Evolutionary conservation across 2,797 vertebrate genomes (phyloP).

Genomic region (Enteromius paludinosus): DNA sequence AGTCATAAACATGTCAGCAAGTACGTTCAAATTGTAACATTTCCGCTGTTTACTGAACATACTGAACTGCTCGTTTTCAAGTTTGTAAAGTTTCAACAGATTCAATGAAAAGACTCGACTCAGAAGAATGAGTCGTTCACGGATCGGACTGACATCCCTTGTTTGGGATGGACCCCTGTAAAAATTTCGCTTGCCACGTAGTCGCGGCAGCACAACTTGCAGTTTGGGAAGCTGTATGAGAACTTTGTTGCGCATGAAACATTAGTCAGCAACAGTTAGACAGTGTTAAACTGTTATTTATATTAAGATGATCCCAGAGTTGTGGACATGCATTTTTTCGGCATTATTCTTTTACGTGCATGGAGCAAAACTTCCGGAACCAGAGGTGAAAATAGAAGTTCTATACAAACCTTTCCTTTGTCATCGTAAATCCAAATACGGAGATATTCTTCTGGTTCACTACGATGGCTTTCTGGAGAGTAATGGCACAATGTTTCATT

Average conservation of each 20-base stretch:
- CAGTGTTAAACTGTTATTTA: neutral
- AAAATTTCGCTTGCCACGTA: constrained; percentile 78
- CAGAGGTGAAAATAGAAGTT: constrained; percentile 91
- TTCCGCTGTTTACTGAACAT: neutral
- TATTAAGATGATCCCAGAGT: constrained; percentile 72
- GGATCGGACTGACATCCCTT: neutral
- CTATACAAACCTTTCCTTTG: constrained; percentile 90
- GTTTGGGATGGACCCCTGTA: constrained; percentile 23
- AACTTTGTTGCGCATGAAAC: neutral
- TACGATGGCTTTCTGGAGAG: constrained; percentile 90
- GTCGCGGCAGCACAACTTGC: constrained; percentile 51
- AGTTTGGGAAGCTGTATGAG: constrained; percentile 25
- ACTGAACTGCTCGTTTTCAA: neutral
- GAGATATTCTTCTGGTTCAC: constrained; percentile 92
- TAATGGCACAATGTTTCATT: constrained; percentile 92
- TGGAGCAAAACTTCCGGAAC: constrained; percentile 87
- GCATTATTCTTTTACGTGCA: constrained; percentile 70
- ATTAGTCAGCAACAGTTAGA: neutral
- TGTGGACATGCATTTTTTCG: constrained; percentile 69
- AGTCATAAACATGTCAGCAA: neutral
- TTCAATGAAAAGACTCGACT: constrained; percentile 1
- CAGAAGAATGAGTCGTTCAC: neutral
- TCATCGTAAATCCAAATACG: constrained; percentile 87
- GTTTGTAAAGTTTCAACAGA: neutral
- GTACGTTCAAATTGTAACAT: neutral